Conservation (phyloP, 2,888 invertebrate genomes). For the Leptinotarsa rubiginosa region DNA sequence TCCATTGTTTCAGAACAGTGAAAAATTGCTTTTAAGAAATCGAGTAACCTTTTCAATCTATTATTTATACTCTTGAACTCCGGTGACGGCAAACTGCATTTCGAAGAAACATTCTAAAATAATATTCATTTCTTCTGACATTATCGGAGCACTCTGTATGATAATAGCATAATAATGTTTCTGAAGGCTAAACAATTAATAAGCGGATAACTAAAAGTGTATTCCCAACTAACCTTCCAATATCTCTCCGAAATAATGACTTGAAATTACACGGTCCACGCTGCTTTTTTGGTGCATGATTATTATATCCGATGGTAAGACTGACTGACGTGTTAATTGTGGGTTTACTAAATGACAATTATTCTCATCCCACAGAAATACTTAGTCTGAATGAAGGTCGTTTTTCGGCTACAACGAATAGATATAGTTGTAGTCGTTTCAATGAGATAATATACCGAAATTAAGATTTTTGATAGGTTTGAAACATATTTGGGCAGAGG, state of each 20-base stretch:
- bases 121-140: neutral
- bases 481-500: neutral
- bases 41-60: too few species aligned
- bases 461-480: neutral
- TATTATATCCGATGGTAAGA: constrained; percentile 37
- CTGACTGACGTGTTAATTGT: constrained; percentile 41
- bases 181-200: constrained; percentile 18
- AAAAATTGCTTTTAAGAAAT: too few species aligned
- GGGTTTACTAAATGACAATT: constrained; percentile 40
- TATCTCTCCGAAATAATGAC: constrained; percentile 34
- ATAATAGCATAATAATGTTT: constrained; percentile 3
- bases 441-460: neutral
- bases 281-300: constrained; percentile 35
- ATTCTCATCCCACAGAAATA: constrained; percentile 30
- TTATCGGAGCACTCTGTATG: constrained; percentile 5
- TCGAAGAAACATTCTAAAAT: neutral
- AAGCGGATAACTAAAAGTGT: constrained; percentile 15
- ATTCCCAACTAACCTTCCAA: constrained; percentile 24
- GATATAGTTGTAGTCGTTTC: constrained; percentile 5
- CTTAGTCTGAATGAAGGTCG: constrained; percentile 7
- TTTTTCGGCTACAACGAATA: constrained; percentile 11
- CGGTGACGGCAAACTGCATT: too few species aligned
- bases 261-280: constrained; percentile 36
- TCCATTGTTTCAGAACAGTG: too few species aligned
- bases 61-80: too few species aligned